phyloP scores from a whole-genome alignment of 2,797 vertebrate genomes.

The Toxotes lorentzi region DNA sequence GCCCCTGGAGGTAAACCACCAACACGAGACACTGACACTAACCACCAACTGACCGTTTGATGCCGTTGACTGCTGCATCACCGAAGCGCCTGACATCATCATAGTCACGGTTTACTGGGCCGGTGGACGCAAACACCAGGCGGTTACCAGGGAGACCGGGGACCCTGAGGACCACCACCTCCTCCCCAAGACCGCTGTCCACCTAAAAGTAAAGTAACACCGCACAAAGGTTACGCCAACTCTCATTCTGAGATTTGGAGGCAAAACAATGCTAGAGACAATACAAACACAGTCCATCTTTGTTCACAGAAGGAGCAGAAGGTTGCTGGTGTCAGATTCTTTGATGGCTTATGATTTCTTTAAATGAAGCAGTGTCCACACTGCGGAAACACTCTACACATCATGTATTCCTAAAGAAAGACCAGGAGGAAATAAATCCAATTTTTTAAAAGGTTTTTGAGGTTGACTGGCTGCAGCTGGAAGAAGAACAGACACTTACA shows the following conservation, averaged over 20 bases:
- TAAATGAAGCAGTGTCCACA: not conserved
- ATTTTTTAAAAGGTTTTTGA: not conserved
- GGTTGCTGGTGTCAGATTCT: not conserved
- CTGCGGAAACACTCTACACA: too few species aligned
- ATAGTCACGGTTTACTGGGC: constrained; percentile 87
- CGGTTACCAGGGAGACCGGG: constrained; percentile 84
- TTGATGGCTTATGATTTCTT: not conserved
- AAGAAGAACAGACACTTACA: constrained; percentile 68
- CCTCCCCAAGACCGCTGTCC: constrained; percentile 79
- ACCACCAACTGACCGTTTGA: constrained; percentile 79
- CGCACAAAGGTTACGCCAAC: not conserved
- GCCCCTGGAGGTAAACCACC: not conserved
- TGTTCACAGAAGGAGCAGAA: not conserved
- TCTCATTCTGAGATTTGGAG: not conserved
- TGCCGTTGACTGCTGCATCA: constrained; percentile 83
- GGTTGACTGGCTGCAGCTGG: not conserved
- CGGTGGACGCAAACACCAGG: constrained; percentile 86
- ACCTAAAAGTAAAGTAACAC: constrained; percentile 69
- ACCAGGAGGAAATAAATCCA: too few species aligned
- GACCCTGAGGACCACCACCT: constrained; percentile 84
- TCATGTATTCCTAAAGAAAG: not conserved
- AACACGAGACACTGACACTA: not conserved
- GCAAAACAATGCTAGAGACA: not conserved
- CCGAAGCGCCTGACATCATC: constrained; percentile 86
- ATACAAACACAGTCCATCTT: not conserved